Evolutionary conservation across 2,797 vertebrate genomes (phyloP), one percentile per base, ranked within the genome.

Genomic region (Ptychobarbus kaznakovi): DNA sequence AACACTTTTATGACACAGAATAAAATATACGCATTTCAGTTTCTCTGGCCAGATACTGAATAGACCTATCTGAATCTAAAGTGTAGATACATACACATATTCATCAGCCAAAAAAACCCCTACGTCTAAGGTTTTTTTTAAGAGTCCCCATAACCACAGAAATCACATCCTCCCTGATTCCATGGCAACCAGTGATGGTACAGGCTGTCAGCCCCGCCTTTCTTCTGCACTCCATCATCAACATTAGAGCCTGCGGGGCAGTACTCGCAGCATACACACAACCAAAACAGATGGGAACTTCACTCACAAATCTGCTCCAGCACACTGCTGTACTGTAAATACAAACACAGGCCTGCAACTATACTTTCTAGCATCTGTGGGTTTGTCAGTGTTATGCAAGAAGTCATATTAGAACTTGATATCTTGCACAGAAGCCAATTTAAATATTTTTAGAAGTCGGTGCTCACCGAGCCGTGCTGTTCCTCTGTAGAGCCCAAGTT

Each of bases 261-360:
- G 40, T 13, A 20, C 66, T 73, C 44, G 4, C 35, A 44, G 58
- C 56, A 28, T 42, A 77, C 38, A 32, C 42, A 80, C 68, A 61
- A 42, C 7, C 77, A 40, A 74, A 85, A 81, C 84, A 85, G 84
- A 85, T 85, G 84, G 77, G 56, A 85, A 81, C 84, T 53, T 85
- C 84, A 74, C 12, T 12, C 42, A 74, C n/a, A 42, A 51, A 80
- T 66, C 84, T 80, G 66, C 76, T 79, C 42, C 15, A 51, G 20
- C 53, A 58, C 76, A 70, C 49, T 77, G 53, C 51, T 80, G 10
- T 73, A 73, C 56, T 85, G 56, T 74, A 66, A 74, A 81, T 80
- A 46, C 38, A 85, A 73, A 74, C 77, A 85, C 32, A 32, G 44
- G 66, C 11, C 8, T 51, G 44, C 18, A 79, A 65, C 56, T 42